Percentiles rank a stretch among this genome's conserved stretches.
These are phyloP conservation scores for Lasiommata megera DNA, from an alignment of 2,888 invertebrate genomes.

Conservation along the genomic window DNA sequence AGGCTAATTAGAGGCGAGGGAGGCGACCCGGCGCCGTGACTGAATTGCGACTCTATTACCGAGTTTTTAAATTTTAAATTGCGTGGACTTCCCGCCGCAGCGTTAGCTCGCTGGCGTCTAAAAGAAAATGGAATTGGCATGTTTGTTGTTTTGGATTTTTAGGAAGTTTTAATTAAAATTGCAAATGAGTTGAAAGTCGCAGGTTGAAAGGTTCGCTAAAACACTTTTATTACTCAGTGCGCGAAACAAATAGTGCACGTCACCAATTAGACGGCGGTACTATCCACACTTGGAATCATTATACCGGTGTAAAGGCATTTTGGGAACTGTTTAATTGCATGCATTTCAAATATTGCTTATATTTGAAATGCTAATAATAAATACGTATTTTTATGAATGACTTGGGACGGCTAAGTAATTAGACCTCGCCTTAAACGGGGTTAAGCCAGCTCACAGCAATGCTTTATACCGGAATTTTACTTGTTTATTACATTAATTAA, in stretches of 20 bases:
- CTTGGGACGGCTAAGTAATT: background rate
- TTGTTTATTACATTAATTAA: too few species aligned
- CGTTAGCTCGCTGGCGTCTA: constrained; percentile 36
- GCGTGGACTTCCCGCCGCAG: constrained; percentile 21
- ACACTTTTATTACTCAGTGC: constrained; percentile 3
- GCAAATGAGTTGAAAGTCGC: constrained; percentile 3
- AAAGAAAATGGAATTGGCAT: constrained; percentile 35
- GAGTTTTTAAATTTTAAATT: constrained; percentile 32
- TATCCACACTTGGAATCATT: too few species aligned
- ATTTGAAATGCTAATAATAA: background rate
- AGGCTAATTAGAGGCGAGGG: constrained; percentile 74
- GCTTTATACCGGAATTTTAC: too few species aligned
- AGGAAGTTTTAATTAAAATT: constrained; percentile 18
- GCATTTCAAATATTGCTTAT: background rate
- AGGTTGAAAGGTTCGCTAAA: background rate
- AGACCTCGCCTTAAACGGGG: too few species aligned
- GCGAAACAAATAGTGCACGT: constrained; percentile 3
- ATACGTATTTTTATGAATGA: background rate
- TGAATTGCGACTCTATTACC: constrained; percentile 49
- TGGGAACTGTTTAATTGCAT: background rate
- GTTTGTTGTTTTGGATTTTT: constrained; percentile 30
- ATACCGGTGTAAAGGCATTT: too few species aligned
- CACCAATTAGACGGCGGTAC: background rate
- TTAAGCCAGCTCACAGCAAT: too few species aligned
- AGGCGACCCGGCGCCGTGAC: constrained; percentile 39